These are phyloP conservation scores for Sus scrofa DNA, from an alignment of 2,113 vertebrate genomes.

Conservation along the genomic window T2T-Sscrofa CM000812.6:10279501-10280000, in stretches of 20 bases:
- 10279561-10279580: neutral
- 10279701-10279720: neutral
- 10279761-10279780: neutral
- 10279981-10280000: neutral
- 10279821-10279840: neutral
- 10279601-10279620: neutral
- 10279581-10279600: neutral
- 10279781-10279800: neutral
- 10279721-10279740: neutral
- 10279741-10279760: neutral
- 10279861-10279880: neutral
- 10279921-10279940: neutral
- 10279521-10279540: conserved; percentile 7
- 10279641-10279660: neutral
- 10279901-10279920: conserved; percentile 10
- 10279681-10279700: neutral
- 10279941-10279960: neutral
- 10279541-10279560: neutral
- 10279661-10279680: neutral
- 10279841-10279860: too few relatives aligned
- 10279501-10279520: conserved; percentile 43
- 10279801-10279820: neutral
- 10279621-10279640: neutral
- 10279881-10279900: conserved; percentile 16
- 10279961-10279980: conserved; percentile 37